Percentiles rank a stretch among this genome's conserved stretches.
These are phyloP conservation scores for Sclerodermus sp. DNA, from an alignment of 2,888 invertebrate genomes.

Conservation along the genomic window DNA sequence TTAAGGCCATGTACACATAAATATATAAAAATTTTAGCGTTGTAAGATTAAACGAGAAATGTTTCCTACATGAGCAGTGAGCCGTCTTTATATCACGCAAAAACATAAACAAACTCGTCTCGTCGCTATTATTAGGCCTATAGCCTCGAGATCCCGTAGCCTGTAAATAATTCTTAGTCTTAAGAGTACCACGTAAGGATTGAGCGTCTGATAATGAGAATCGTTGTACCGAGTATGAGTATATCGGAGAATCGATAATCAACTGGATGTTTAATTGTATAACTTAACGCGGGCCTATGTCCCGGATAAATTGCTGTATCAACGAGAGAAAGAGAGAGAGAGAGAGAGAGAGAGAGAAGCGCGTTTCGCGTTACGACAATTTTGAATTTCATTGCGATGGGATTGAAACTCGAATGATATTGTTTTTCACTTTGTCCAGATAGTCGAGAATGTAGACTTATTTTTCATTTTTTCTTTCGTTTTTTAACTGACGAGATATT, in stretches of 20 bases:
- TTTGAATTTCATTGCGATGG: too few relatives aligned
- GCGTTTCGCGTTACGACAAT: not conserved
- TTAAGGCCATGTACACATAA: conserved; percentile 20
- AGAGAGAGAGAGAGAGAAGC: conserved; percentile 1
- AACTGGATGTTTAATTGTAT: too few relatives aligned
- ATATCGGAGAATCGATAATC: too few relatives aligned
- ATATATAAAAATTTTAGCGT: not conserved
- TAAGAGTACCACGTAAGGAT: not conserved
- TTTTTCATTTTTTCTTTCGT: not conserved
- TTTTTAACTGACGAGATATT: not conserved
- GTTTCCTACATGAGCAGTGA: conserved; percentile 13
- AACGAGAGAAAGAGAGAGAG: conserved; percentile 3
- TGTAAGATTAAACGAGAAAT: not conserved
- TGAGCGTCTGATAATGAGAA: too few relatives aligned
- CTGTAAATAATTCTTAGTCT: conserved; percentile 6
- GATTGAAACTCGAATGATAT: too few relatives aligned
- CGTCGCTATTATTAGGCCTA: conserved; percentile 39
- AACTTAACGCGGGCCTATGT: conserved; percentile 3
- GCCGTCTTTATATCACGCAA: conserved; percentile 33
- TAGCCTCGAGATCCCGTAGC: conserved; percentile 21
- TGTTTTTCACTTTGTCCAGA: too few relatives aligned
- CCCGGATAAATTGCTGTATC: conserved; percentile 15
- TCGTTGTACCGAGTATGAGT: too few relatives aligned
- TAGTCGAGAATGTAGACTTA: not conserved
- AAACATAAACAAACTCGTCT: conserved; percentile 17